Evolutionary conservation across 2,797 vertebrate genomes (phyloP), one percentile per base, ranked within the genome.

Genomic region (Enteromius thamalakanensis): DNA sequence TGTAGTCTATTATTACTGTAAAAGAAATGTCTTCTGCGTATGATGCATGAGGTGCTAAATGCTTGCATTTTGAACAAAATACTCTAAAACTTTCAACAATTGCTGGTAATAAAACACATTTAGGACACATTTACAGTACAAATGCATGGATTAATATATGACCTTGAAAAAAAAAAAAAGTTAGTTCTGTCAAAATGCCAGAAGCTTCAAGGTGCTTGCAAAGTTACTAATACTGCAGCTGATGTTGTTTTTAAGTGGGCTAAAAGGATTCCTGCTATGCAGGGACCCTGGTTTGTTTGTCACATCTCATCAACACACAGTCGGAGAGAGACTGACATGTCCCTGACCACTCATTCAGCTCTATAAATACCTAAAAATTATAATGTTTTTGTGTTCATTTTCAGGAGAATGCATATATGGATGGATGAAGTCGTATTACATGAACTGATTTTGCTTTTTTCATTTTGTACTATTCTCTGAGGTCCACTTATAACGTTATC

Each of bases 211-310:
- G 34, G 58, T 81, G 58, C 80, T 47, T 47, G 45, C 12, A 71
- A 6, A 65, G 62, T 67, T 79, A 67, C 60, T 53, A 32, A 72
- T 72, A 34, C 55, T 34, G 19, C 42, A 72, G 55, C 69, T 71
- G 21, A 29, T 58, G 49, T 21, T 51, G 37, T 64, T 47, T 64
- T 51, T 23, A 65, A 81, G 70, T 40, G 70, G 45, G 62, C 29
- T 79, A 51, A 79, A 79, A 79, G 45, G 58, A 32, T 75, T 40
- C 80, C 70, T 49, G 69, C 80, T 21, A 74, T 64, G 69, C 80
- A 23, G 37, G 60, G 40, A 81, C 69, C 68, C 53, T 45, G 14
- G 42, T 49, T 72, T 81, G 40, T 62, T 51, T 81, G 70, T 74
- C 58, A 74, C 58, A 15, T 65, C 80, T 65, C 68, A 72, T 81